Conservation (phyloP, 1,140 invertebrate species). For the Platyura marginata region DNA sequence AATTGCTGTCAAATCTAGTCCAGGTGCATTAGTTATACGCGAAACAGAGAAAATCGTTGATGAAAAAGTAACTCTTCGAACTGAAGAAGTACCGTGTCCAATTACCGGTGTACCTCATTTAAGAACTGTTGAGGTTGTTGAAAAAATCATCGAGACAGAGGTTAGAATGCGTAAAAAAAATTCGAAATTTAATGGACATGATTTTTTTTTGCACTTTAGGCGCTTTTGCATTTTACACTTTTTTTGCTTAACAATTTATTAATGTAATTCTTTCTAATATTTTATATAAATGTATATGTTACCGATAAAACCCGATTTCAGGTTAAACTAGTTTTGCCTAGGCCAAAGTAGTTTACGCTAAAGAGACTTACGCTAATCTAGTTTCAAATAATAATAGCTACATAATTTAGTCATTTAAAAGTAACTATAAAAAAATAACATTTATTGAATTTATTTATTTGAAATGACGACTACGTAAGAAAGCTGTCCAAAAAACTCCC, state of each 20-base stretch:
- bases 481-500: no score
- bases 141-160: conserved; percentile 90
- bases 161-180: conserved; percentile 29
- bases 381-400: no score
- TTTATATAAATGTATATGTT: neutral
- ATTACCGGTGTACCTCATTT: conserved; percentile 65
- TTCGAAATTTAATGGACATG: neutral
- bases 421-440: no score
- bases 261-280: neutral
- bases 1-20: conserved; percentile 63
- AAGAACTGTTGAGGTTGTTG: conserved; percentile 78
- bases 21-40: conserved; percentile 59
- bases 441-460: no score
- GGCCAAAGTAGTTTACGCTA: neutral
- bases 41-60: conserved; percentile 77
- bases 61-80: conserved; percentile 68
- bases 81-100: conserved; percentile 74
- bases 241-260: neutral
- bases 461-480: no score
- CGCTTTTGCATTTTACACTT: neutral
- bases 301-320: no score
- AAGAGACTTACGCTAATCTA: no score
- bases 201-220: neutral
- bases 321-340: no score
- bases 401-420: no score